A percentile compares a stretch with the other conserved stretches of the same genome.
phyloP scores from a whole-genome alignment of 2,888 invertebrate species.

The Emmelina monodactyla region DNA sequence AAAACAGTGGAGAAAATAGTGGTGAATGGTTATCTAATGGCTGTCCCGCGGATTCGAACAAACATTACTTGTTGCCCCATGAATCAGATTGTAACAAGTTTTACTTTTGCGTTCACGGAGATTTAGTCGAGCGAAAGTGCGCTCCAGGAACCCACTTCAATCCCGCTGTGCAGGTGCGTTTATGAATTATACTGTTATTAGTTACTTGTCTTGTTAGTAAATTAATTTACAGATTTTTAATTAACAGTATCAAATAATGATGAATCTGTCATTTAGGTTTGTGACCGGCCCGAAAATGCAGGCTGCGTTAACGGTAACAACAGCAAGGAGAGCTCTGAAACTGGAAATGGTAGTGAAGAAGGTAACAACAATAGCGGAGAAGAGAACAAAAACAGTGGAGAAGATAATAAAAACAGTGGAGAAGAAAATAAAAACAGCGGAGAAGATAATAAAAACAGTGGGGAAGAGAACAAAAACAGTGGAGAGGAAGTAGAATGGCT shows the following conservation, averaged over 20 bases:
- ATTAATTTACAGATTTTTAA: too few relatives aligned
- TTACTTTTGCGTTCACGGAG: slow-evolving; percentile 27
- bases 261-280: slow-evolving; percentile 15
- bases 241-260: too few relatives aligned
- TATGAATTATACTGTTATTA: too few relatives aligned
- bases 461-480: slow-evolving; percentile 1
- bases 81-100: slow-evolving; percentile 22
- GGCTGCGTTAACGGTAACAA: slow-evolving; percentile 16
- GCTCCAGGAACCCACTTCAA: slow-evolving; percentile 21
- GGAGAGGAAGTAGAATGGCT: slow-evolving; percentile 8
- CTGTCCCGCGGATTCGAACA: slow-evolving; percentile 21
- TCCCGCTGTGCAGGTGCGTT: slow-evolving; percentile 20
- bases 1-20: slow-evolving; percentile 1
- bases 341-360: background rate
- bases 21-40: slow-evolving; percentile 18
- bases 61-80: slow-evolving; percentile 23
- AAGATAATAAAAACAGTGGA: too few relatives aligned
- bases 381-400: too few relatives aligned
- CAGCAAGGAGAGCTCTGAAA: background rate
- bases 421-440: too few relatives aligned
- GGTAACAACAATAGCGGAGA: background rate
- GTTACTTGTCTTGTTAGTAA: too few relatives aligned
- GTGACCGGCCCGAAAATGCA: slow-evolving; percentile 23
- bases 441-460: background rate
- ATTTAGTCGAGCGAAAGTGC: slow-evolving; percentile 20